phyloP scores from a whole-genome alignment of 1,140 invertebrate species.

The Anagrus nilaparvatae region DNA sequence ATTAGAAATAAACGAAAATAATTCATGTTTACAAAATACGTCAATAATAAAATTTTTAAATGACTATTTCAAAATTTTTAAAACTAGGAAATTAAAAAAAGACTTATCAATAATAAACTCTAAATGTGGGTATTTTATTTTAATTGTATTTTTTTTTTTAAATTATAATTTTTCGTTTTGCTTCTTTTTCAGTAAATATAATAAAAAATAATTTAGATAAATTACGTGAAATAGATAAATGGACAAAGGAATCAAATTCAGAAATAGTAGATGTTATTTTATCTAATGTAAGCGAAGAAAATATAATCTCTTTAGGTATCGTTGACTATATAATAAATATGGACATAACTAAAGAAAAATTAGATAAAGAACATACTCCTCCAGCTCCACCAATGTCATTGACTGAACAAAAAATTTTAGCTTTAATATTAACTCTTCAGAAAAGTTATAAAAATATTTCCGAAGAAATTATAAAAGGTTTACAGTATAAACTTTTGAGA shows the following conservation, averaged over 20 bases:
- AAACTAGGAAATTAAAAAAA: not conserved
- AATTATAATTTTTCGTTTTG: not conserved
- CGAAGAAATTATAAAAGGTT: constrained; percentile 21
- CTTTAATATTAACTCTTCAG: constrained; percentile 26
- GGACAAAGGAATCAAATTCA: constrained; percentile 20
- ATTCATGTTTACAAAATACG: constrained; percentile 1
- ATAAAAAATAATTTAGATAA: constrained; percentile 19
- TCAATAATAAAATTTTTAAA: not conserved
- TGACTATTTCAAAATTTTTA: not conserved
- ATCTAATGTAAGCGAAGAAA: not conserved
- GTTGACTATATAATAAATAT: constrained; percentile 9
- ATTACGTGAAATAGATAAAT: constrained; percentile 20
- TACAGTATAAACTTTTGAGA: constrained; percentile 30
- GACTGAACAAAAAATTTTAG: constrained; percentile 28
- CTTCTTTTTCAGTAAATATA: constrained; percentile 24
- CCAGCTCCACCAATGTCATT: constrained; percentile 35
- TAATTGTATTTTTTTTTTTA: not conserved
- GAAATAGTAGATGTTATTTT: constrained; percentile 21
- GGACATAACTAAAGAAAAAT: constrained; percentile 5
- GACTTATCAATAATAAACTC: not conserved
- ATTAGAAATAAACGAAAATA: constrained; percentile 1
- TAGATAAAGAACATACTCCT: constrained; percentile 30
- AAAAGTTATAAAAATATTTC: constrained; percentile 18
- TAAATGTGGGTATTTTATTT: not conserved
- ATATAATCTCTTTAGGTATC: constrained; percentile 7